phyloP scores from a whole-genome alignment of 1,140 invertebrate species.

The Tetramorium parvispinum region DNA sequence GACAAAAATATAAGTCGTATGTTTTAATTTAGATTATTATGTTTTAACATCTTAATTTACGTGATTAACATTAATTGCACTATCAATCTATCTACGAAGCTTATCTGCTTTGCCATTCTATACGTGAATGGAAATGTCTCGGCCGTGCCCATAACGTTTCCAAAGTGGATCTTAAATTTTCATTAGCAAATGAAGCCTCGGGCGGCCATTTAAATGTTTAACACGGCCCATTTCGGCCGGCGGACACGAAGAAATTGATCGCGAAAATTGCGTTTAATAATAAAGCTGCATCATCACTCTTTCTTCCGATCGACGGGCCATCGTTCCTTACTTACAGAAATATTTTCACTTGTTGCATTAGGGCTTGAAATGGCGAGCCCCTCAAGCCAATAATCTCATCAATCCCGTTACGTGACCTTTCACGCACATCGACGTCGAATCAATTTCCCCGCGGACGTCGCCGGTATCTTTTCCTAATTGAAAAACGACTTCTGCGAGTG shows the following conservation, averaged over 20 bases:
- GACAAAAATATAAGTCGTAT: background rate
- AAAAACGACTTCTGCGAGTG: slow-evolving; percentile 46
- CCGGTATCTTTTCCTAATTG: slow-evolving; percentile 54
- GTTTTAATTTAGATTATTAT: background rate
- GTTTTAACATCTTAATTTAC: background rate
- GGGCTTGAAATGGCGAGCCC: slow-evolving; percentile 47
- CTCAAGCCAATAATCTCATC: slow-evolving; percentile 55
- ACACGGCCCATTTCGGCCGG: background rate
- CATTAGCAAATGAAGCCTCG: slow-evolving; percentile 36
- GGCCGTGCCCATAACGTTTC: slow-evolving; percentile 1
- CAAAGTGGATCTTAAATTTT: slow-evolving; percentile 35
- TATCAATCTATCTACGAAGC: background rate
- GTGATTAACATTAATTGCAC: background rate
- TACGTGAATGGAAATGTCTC: slow-evolving; percentile 28
- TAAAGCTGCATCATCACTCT: slow-evolving; percentile 41
- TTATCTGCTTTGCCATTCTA: slow-evolving; percentile 10
- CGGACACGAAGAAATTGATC: slow-evolving; percentile 32
- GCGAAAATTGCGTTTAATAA: slow-evolving; percentile 53
- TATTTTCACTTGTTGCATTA: slow-evolving; percentile 61
- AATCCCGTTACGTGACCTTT: slow-evolving; percentile 57
- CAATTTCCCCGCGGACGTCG: slow-evolving; percentile 40
- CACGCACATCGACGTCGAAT: slow-evolving; percentile 55
- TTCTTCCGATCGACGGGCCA: slow-evolving; percentile 16
- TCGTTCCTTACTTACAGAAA: slow-evolving; percentile 26
- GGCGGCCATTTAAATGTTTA: slow-evolving; percentile 28